phyloP scores from a whole-genome alignment of 2,113 vertebrate species.

The Cinclus mexicanus region DNA sequence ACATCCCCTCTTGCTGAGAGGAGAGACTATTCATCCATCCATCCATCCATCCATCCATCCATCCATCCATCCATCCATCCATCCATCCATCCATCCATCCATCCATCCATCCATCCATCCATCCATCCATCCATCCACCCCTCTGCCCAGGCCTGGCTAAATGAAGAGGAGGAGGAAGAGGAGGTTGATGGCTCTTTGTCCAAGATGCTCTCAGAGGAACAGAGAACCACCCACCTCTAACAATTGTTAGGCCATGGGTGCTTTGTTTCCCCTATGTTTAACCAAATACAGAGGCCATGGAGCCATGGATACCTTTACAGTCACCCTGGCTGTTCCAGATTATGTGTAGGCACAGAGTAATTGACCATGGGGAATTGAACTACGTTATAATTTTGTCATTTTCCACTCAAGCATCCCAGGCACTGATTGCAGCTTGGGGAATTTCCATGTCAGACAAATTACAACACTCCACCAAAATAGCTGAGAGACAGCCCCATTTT shows the following conservation, averaged over 20 bases:
- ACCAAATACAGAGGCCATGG: background rate
- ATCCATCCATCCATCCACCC: too few species aligned
- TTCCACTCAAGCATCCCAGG: background rate
- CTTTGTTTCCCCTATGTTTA: background rate
- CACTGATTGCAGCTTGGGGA: background rate
- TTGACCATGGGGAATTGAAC: background rate
- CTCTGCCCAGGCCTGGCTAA: background rate
- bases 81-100: background rate
- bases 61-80: background rate
- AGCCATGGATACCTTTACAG: background rate
- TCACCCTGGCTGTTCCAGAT: background rate
- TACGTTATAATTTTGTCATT: background rate
- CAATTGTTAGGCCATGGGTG: background rate
- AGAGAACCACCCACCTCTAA: background rate
- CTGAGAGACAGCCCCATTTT: background rate
- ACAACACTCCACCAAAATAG: background rate
- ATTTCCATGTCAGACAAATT: slow-evolving; percentile 26
- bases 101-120: background rate
- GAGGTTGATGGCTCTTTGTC: rapidly evolving
- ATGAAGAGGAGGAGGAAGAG: background rate
- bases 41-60: background rate
- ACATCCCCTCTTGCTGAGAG: background rate
- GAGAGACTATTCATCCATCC: background rate
- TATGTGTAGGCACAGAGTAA: background rate
- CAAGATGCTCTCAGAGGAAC: background rate